These are phyloP conservation scores for Poecilobothrus nobilitatus DNA, from an alignment of 2,888 invertebrate species.

Conservation along the genomic window DNA sequence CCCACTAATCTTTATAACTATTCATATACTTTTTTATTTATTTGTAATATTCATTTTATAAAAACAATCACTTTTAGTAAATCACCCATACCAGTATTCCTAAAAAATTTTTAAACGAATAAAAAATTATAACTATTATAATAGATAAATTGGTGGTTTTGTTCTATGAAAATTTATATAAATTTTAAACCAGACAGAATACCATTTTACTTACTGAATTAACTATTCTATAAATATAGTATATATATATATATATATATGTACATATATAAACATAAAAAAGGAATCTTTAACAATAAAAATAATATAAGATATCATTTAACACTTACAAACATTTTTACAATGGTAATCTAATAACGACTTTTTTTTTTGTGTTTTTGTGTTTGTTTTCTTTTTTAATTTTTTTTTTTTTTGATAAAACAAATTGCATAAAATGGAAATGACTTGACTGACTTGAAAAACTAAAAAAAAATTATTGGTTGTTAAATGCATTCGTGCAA, in stretches of 20 bases:
- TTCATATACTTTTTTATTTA: no score
- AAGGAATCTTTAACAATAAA: not conserved
- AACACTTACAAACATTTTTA: not conserved
- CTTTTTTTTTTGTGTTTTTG: not conserved
- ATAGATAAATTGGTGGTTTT: constrained; percentile 6
- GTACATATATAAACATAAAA: not conserved
- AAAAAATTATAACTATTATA: not conserved
- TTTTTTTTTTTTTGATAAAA: no score
- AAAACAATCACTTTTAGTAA: no score
- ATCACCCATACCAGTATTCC: no score
- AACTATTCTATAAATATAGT: not conserved
- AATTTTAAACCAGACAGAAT: not conserved
- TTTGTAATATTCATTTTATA: no score
- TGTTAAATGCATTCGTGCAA: not conserved
- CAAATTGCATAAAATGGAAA: not conserved
- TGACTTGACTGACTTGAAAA: not conserved
- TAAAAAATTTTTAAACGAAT: not conserved
- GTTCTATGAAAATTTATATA: constrained; percentile 4
- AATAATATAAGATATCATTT: not conserved
- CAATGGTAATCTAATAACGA: no score
- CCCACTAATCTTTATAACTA: no score
- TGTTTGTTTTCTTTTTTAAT: no score
- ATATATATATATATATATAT: not conserved
- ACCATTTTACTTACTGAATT: not conserved
- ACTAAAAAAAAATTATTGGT: not conserved